Evolutionary conservation across 2,113 vertebrate genomes (phyloP).

Genomic region (Pongo pygmaeus): DNA sequence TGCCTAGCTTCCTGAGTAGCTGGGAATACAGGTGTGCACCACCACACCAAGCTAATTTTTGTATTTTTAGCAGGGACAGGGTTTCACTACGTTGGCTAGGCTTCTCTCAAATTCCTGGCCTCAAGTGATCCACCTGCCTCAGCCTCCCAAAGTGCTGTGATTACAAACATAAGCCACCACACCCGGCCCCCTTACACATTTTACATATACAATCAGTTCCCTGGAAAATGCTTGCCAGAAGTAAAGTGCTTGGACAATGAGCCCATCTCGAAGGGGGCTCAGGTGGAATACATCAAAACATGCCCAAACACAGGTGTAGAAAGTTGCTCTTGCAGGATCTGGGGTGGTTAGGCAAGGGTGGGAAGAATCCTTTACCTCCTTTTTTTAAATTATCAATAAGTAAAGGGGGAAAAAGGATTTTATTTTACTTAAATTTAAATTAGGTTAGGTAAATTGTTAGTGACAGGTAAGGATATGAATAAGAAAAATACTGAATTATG

Average conservation of each 20-base stretch:
- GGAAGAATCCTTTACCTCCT: not conserved
- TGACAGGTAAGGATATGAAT: not conserved
- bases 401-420: not conserved
- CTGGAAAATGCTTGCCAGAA: not conserved
- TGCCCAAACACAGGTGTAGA: not conserved
- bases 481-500: not conserved
- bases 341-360: not conserved
- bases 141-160: too few relatives aligned
- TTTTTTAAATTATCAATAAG: not conserved
- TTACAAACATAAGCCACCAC: too few relatives aligned
- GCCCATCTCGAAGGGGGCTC: not conserved
- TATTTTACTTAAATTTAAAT: constrained; percentile 20
- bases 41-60: too few relatives aligned
- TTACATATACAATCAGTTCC: not conserved
- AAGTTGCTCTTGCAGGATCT: not conserved
- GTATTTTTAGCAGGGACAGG: too few relatives aligned
- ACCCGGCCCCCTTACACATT: not conserved
- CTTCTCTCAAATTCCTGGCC: too few relatives aligned
- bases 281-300: not conserved
- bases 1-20: too few relatives aligned
- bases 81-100: too few relatives aligned
- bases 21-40: too few relatives aligned
- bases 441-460: not conserved
- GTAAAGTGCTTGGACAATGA: not conserved
- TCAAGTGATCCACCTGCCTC: too few relatives aligned